Evolutionary conservation across 2,113 vertebrate genomes (phyloP), one percentile per base, ranked within the genome.

Genomic region (Megaceryle torquata): DNA sequence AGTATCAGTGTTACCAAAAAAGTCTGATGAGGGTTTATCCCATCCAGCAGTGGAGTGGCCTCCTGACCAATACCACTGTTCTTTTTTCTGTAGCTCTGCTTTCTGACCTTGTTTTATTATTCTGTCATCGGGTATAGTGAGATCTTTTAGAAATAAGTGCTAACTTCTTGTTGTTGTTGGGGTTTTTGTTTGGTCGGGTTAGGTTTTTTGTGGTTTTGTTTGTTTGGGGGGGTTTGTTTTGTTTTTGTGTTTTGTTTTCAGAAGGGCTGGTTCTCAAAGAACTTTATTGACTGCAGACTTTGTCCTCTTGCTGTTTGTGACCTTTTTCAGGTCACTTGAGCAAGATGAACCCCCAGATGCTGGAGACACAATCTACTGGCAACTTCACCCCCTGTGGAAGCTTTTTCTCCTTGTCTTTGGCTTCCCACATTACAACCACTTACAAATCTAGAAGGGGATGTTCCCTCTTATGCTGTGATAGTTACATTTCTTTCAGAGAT

Each of bases 391-490:
- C 5, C 35, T 33, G 9, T 10, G 6, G 60, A 72, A 82, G 44
- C 2, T 60, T 57, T 71, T 82, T 26, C 35, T 72, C 31, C 35
- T 24, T 16, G 41, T 37, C 65, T 89, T 74, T 80, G 41, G 7
- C 28, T 63, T 74, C 26, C 26, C 13, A 4, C 11, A 31, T 48
- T 78, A 39, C 11, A 54, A 39, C 21, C 35, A 20, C 8, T 50
- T 61, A 26, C 6, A 31, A 43, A 24, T 33, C 82, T 46, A 53
- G 48, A 28, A 63, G 43, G 11, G 9, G 5, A 33, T 25, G 15
- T 31, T 78, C 33, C 20, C 20, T 57, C 22, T 41, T 57, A 25
- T 13, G 22, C 39, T 4, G 4, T 0, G 0, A 33, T 5, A 53
- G 33, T 69, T 69, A 20, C 3, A 13, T 28, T 41, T 79, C 48